A percentile compares a stretch with the other conserved stretches of the same genome.
These are phyloP conservation scores for Octopus bimaculoides DNA, from an alignment of 1,140 invertebrate genomes.

Conservation along the genomic window DNA sequence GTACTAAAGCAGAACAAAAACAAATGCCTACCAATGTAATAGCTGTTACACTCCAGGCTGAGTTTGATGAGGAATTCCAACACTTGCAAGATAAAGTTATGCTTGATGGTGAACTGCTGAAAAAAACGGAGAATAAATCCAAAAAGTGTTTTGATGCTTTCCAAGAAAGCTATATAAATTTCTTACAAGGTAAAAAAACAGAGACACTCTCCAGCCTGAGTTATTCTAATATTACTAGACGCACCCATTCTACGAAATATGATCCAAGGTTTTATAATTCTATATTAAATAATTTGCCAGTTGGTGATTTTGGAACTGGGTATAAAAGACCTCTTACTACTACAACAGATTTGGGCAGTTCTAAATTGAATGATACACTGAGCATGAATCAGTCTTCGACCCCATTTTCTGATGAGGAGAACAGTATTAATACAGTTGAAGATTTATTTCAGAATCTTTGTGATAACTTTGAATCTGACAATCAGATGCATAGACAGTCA, in stretches of 20 bases:
- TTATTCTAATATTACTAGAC: conserved; percentile 42
- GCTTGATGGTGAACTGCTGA: conserved; percentile 8
- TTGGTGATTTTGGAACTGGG: conserved; percentile 17
- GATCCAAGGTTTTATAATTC: conserved; percentile 13
- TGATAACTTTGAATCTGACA: conserved; percentile 21
- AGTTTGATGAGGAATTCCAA: conserved; percentile 33
- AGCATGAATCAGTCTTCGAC: conserved; percentile 19
- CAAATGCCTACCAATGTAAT: conserved; percentile 20
- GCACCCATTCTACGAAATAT: conserved; percentile 21
- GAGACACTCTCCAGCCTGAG: conserved; percentile 54
- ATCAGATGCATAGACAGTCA: conserved; percentile 6
- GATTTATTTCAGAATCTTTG: conserved; percentile 36
- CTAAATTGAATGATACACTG: not conserved
- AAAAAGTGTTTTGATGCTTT: conserved; percentile 30
- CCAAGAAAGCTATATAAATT: conserved; percentile 50
- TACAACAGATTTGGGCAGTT: not conserved
- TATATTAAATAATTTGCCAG: conserved; percentile 17
- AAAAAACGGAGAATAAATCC: not conserved
- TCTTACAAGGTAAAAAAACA: conserved; percentile 52
- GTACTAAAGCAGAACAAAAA: conserved; percentile 28
- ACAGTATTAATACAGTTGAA: conserved; percentile 28
- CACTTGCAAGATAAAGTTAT: conserved; percentile 24
- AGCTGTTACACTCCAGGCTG: conserved; percentile 23
- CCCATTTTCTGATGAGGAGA: conserved; percentile 37
- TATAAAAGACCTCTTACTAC: conserved; percentile 19